phyloP scores from a whole-genome alignment of 2,888 invertebrate species.

The Pilophorus perplexus region DNA sequence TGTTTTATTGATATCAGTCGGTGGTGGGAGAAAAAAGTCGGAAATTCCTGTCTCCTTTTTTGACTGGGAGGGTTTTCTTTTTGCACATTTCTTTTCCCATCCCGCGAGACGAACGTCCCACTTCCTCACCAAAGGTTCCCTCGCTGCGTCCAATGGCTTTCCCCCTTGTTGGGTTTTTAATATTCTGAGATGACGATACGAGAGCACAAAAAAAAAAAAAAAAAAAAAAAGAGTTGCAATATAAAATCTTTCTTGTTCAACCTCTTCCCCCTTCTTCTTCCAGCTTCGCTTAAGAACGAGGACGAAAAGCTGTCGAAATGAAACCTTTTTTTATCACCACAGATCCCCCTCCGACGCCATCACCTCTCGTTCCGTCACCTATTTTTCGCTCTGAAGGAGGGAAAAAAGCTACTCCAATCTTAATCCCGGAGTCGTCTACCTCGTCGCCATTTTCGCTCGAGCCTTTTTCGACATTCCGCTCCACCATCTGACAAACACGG shows the following conservation, averaged over 20 bases:
- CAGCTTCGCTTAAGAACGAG: not conserved
- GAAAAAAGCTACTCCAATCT: slow-evolving; percentile 17
- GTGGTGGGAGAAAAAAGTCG: too few species aligned
- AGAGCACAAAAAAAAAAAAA: not conserved
- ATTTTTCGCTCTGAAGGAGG: not conserved
- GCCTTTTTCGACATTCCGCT: not conserved
- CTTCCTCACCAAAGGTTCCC: not conserved
- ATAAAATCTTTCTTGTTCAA: slow-evolving; percentile 33
- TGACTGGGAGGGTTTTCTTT: too few species aligned
- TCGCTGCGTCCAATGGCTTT: not conserved
- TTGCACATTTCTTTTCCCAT: too few species aligned
- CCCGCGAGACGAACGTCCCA: not conserved
- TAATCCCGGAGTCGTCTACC: not conserved
- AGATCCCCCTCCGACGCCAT: not conserved
- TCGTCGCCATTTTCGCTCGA: not conserved
- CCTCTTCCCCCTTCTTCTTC: not conserved
- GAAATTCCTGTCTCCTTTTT: too few species aligned
- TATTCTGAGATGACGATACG: slow-evolving; percentile 36
- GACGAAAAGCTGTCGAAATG: slow-evolving; percentile 33
- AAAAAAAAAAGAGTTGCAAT: slow-evolving; percentile 15
- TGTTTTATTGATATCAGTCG: too few species aligned
- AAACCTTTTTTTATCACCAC: slow-evolving; percentile 22
- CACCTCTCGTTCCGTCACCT: not conserved
- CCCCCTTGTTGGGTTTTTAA: slow-evolving; percentile 32
- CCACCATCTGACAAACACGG: not conserved